These are phyloP conservation scores for Aplochiton taeniatus DNA, from an alignment of 2,797 vertebrate species.

Conservation along the genomic window DNA sequence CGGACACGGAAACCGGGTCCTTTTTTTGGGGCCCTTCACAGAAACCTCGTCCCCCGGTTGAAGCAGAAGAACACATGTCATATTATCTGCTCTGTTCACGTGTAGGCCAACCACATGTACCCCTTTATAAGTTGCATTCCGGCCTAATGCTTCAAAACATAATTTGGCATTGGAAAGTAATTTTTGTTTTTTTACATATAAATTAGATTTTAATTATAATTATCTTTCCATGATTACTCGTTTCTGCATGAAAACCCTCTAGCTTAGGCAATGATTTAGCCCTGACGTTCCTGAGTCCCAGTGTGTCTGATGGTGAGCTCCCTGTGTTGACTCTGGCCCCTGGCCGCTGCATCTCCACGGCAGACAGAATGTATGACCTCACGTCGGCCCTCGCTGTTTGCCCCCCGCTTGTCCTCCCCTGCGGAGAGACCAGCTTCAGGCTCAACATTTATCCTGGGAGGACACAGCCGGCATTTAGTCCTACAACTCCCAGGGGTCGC, in stretches of 20 bases:
- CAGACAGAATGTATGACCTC: constrained; percentile 27
- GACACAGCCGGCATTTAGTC: constrained; percentile 42
- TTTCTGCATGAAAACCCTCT: background rate
- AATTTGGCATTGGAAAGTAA: too few species aligned
- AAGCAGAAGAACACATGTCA: too few species aligned
- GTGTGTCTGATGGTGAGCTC: background rate
- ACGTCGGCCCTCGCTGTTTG: constrained; percentile 22
- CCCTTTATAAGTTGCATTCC: too few species aligned
- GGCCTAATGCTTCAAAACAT: too few species aligned
- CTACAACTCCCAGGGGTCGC: constrained; percentile 49
- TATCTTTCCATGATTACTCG: too few species aligned
- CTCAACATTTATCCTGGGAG: constrained; percentile 47
- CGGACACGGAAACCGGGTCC: constrained; percentile 31
- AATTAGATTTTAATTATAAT: too few species aligned
- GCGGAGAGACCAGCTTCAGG: constrained; percentile 23
- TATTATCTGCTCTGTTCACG: too few species aligned
- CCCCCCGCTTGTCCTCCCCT: background rate
- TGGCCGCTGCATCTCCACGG: too few species aligned
- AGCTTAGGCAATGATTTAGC: background rate
- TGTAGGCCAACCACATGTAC: too few species aligned
- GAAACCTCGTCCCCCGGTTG: background rate
- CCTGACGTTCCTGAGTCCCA: background rate
- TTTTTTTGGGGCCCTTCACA: background rate
- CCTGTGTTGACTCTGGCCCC: constrained; percentile 8
- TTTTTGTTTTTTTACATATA: too few species aligned